Evolutionary conservation across 2,888 invertebrate species (phyloP).

Genomic region (Eristalis tenax): DNA sequence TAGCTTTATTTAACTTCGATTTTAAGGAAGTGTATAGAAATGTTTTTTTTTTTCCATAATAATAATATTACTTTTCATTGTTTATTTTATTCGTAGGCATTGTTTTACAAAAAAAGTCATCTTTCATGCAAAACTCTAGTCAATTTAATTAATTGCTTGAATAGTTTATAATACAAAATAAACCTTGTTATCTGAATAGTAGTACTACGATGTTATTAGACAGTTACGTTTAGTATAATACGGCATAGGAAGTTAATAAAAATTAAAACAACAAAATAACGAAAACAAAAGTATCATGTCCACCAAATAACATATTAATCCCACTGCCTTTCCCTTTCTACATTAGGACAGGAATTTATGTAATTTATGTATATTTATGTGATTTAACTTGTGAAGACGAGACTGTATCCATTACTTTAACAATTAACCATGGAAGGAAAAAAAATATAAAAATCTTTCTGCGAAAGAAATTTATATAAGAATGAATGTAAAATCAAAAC

Average conservation of each 20-base stretch:
- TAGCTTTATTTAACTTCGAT: constrained; percentile 69
- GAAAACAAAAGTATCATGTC: constrained; percentile 35
- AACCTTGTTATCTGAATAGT: constrained; percentile 36
- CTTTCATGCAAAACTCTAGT: constrained; percentile 69
- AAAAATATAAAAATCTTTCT: constrained; percentile 20
- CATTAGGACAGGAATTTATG: constrained; percentile 52
- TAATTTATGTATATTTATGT: constrained; percentile 67
- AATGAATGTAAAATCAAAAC: not conserved
- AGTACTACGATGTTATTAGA: constrained; percentile 18
- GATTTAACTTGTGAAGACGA: constrained; percentile 69
- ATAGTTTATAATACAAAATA: constrained; percentile 40
- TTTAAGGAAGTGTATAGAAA: constrained; percentile 57
- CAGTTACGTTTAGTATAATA: constrained; percentile 30
- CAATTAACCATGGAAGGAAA: constrained; percentile 20
- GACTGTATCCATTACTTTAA: constrained; percentile 61
- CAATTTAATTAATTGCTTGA: constrained; percentile 65
- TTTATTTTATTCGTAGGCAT: constrained; percentile 38
- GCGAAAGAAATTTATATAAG: constrained; percentile 6
- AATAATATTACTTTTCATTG: constrained; percentile 26
- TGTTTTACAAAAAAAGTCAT: constrained; percentile 55
- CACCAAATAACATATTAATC: constrained; percentile 64
- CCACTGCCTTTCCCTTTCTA: constrained; percentile 67
- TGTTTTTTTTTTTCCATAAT: constrained; percentile 20
- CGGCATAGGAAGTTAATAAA: constrained; percentile 17
- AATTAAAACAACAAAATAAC: not conserved